These are phyloP conservation scores for Catostomus latipinnis DNA, from an alignment of 2,797 vertebrate species.

Conservation along the genomic window DNA sequence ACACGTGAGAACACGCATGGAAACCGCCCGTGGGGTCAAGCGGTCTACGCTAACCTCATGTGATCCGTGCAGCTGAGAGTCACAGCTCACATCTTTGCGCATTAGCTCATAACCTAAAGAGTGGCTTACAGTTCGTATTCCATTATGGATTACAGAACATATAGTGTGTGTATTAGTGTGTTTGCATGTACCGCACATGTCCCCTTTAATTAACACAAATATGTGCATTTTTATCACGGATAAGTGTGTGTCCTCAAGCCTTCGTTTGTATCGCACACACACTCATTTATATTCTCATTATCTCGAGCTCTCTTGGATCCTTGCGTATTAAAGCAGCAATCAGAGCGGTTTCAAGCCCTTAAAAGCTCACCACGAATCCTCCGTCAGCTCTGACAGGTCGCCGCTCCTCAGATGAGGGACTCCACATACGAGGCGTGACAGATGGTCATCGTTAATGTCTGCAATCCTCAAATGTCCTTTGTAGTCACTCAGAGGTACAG, in stretches of 20 bases:
- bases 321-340: constrained; percentile 1
- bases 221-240: not conserved
- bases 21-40: not conserved
- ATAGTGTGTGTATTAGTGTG: no score
- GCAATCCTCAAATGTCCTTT: constrained; percentile 15
- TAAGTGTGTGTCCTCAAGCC: not conserved
- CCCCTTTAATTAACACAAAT: constrained; percentile 7
- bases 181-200: not conserved
- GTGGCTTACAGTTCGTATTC: not conserved
- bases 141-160: constrained; percentile 9
- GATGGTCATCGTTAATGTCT: constrained; percentile 35
- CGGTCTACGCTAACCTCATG: not conserved
- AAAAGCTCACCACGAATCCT: not conserved
- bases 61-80: not conserved
- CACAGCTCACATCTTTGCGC: not conserved
- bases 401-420: not conserved
- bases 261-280: no score
- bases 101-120: not conserved
- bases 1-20: constrained; percentile 10
- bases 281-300: constrained; percentile 15
- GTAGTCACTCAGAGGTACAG: constrained; percentile 42
- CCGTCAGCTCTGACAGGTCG: not conserved
- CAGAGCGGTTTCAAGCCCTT: constrained; percentile 6
- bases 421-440: constrained; percentile 17
- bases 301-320: not conserved